These are phyloP conservation scores for Oreotragus oreotragus DNA, from an alignment of 2,113 vertebrate species.

Conservation along the genomic window DNA sequence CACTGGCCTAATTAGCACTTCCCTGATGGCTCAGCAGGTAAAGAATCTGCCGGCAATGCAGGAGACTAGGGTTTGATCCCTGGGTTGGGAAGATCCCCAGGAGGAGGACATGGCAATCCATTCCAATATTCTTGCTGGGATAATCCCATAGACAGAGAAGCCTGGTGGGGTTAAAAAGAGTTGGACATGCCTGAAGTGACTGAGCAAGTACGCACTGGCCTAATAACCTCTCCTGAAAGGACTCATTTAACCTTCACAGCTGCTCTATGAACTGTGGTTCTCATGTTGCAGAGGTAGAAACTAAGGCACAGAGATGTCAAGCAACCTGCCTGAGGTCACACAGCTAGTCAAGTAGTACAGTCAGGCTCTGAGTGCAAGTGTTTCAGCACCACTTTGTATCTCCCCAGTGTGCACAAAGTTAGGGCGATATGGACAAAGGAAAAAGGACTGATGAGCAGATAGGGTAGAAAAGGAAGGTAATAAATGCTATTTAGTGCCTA, in stretches of 20 bases:
- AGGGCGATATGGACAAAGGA: not conserved
- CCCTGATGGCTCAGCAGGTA: not conserved
- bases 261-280: not conserved
- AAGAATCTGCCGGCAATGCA: not conserved
- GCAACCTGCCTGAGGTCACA: not conserved
- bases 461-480: not conserved
- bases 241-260: not conserved
- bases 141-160: not conserved
- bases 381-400: not conserved
- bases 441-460: not conserved
- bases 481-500: not conserved
- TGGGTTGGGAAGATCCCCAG: not conserved
- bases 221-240: not conserved
- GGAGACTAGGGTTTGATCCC: not conserved
- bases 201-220: not conserved
- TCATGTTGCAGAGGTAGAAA: not conserved
- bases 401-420: not conserved
- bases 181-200: not conserved
- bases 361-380: not conserved
- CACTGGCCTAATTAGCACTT: not conserved
- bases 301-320: not conserved
- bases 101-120: not conserved
- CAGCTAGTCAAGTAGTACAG: not conserved
- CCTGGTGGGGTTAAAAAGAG: not conserved
- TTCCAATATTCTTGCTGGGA: not conserved